These are phyloP conservation scores for Hipposideros larvatus DNA, from an alignment of 2,797 vertebrate genomes.

Conservation along the genomic window DNA sequence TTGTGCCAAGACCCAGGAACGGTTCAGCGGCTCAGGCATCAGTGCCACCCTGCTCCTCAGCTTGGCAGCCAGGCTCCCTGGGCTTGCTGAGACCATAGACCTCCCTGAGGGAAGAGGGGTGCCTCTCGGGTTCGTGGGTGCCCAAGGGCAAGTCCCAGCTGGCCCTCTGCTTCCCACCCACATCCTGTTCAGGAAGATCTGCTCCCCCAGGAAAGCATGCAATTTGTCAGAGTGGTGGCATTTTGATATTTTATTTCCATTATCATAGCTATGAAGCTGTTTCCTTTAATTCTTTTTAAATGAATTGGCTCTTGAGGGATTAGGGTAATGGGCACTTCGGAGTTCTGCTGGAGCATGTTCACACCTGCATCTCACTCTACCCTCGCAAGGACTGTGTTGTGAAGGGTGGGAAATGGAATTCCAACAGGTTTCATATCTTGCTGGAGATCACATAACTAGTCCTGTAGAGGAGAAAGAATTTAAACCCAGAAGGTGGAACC, in stretches of 20 bases:
- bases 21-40: background rate
- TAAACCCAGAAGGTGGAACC: background rate
- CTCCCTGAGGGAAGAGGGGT: background rate
- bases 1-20: background rate
- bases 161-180: background rate
- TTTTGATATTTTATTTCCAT: background rate
- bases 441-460: background rate
- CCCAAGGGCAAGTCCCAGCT: background rate
- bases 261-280: background rate
- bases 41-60: background rate
- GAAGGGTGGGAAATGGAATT: background rate
- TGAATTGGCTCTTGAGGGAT: background rate
- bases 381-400: too few relatives aligned
- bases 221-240: background rate
- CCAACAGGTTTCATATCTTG: background rate
- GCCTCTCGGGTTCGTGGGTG: background rate
- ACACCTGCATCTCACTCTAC: background rate
- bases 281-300: background rate
- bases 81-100: background rate
- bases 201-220: background rate
- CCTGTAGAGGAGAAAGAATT: background rate
- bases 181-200: background rate
- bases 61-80: background rate
- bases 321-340: background rate
- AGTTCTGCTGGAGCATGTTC: background rate